A percentile compares a stretch with the other conserved stretches of the same genome.
Evolutionary conservation across 2,797 vertebrate species (phyloP).

Genomic region (Oreortyx pictus): DNA sequence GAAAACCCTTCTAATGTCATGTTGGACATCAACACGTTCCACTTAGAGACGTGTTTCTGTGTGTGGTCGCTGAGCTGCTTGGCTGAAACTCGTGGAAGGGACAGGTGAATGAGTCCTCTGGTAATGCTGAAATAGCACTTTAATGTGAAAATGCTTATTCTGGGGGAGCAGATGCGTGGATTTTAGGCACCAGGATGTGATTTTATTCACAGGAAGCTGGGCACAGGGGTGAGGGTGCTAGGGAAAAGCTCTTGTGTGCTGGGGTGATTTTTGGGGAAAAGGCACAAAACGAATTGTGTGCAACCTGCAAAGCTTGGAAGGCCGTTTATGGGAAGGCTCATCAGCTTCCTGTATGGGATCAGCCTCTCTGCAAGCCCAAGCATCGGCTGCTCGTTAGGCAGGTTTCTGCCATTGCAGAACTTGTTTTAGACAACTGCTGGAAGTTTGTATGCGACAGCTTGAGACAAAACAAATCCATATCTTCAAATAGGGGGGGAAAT

Average conservation of each 20-base stretch:
- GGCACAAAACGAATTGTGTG: background rate
- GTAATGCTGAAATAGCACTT: background rate
- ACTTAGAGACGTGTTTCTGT: background rate
- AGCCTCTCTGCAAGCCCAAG: background rate
- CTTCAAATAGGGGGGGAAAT: background rate
- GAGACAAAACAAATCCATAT: slow-evolving; percentile 30
- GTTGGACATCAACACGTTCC: background rate
- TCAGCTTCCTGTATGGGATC: background rate
- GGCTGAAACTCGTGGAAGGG: background rate
- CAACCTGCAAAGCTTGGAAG: background rate
- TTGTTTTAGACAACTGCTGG: background rate
- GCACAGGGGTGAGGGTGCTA: background rate
- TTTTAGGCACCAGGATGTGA: background rate
- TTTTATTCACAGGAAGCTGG: background rate
- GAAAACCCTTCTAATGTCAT: background rate
- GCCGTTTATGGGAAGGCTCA: background rate
- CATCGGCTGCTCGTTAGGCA: background rate
- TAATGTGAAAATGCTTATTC: background rate
- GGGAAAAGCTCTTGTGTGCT: background rate
- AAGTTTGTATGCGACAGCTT: slow-evolving; percentile 14
- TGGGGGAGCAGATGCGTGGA: background rate
- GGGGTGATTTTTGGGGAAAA: accelerated
- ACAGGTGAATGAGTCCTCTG: background rate
- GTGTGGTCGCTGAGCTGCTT: background rate
- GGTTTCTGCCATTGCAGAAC: background rate